These are phyloP conservation scores for Orius laevigatus DNA, from an alignment of 1,140 invertebrate species.

Conservation along the genomic window DNA sequence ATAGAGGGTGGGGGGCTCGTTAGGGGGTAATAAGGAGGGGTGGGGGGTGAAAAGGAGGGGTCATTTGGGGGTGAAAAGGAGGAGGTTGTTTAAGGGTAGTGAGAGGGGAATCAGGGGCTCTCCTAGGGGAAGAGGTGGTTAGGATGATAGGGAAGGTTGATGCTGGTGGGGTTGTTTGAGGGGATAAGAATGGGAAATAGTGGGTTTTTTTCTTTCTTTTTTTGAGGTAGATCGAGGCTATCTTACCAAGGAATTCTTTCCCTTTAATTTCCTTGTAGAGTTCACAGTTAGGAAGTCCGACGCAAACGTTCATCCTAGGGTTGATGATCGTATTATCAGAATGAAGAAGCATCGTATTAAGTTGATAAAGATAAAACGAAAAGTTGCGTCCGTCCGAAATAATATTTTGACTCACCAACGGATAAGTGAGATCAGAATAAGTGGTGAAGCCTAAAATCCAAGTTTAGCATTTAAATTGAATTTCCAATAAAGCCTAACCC, in stretches of 20 bases:
- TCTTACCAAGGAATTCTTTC: conserved; percentile 17
- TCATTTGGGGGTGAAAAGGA: no score
- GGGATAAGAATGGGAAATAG: no score
- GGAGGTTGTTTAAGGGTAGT: no score
- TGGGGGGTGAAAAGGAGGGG: no score
- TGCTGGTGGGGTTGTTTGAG: no score
- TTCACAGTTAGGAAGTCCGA: conserved; percentile 48
- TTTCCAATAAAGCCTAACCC: conserved; percentile 34
- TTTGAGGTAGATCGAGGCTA: no score
- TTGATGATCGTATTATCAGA: conserved; percentile 42
- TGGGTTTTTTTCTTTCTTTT: no score
- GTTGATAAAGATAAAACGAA: conserved; percentile 72
- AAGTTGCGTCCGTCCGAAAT: conserved; percentile 69
- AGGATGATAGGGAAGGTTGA: no score
- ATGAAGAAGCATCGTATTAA: conserved; percentile 64
- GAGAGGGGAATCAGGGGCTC: no score
- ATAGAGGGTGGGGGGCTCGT: no score
- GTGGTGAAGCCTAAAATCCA: conserved; percentile 61
- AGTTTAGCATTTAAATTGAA: neutral
- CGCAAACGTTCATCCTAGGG: conserved; percentile 60
- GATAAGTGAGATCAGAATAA: conserved; percentile 74
- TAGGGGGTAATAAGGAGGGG: no score
- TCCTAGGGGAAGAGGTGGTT: no score
- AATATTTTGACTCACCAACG: conserved; percentile 65
- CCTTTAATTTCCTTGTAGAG: conserved; percentile 59